A percentile compares a stretch with the other conserved stretches of the same genome.
These are phyloP conservation scores for Bombus turneri DNA, from an alignment of 1,140 invertebrate species.

Conservation along the genomic window DNA sequence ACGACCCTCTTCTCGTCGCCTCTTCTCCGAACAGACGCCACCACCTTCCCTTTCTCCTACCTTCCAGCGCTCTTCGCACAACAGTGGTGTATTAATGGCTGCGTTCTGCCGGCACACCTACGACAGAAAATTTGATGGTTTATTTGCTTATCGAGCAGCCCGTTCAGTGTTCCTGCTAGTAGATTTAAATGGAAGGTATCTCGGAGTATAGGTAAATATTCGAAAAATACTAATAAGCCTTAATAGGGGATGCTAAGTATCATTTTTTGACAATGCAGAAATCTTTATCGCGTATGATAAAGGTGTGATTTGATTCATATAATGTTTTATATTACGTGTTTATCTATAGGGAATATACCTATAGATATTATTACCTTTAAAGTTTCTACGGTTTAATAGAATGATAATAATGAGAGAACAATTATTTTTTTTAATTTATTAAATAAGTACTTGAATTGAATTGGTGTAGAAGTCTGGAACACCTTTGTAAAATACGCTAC, in stretches of 20 bases:
- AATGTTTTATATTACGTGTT: neutral
- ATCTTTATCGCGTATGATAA: neutral
- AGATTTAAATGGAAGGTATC: neutral
- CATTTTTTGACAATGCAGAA: neutral
- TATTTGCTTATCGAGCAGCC: neutral
- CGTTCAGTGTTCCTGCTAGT: neutral
- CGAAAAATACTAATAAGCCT: neutral
- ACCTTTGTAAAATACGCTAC: constrained; percentile 27
- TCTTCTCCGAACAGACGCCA: constrained; percentile 57
- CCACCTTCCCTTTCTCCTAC: constrained; percentile 48
- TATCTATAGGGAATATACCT: too few species aligned
- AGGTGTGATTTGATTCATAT: neutral
- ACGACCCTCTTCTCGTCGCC: constrained; percentile 53
- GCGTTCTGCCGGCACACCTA: constrained; percentile 14
- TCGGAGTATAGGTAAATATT: neutral
- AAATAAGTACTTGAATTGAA: neutral
- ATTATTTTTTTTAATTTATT: neutral
- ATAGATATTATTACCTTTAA: neutral
- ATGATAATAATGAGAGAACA: neutral
- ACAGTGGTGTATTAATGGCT: constrained; percentile 68
- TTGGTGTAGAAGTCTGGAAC: neutral
- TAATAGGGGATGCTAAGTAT: too few species aligned
- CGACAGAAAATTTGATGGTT: constrained; percentile 39
- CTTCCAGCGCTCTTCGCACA: constrained; percentile 36
- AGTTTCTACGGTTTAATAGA: neutral